phyloP scores from a whole-genome alignment of 2,113 vertebrate genomes.

The Atrichornis clamosus region DNA sequence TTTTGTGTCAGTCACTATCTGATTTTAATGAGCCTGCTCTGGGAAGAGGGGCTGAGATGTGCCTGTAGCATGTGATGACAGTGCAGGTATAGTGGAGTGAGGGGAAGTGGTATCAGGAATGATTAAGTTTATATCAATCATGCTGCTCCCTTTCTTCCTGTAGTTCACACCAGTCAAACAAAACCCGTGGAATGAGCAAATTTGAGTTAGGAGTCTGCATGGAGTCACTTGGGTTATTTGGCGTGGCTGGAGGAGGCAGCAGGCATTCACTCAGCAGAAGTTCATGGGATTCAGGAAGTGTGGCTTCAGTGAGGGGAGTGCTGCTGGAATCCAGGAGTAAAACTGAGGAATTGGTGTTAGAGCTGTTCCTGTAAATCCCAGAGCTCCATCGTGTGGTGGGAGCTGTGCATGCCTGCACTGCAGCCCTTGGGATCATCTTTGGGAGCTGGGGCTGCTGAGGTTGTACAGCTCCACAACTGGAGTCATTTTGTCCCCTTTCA shows the following conservation, averaged over 20 bases:
- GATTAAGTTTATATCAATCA: background rate
- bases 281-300: background rate
- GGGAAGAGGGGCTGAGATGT: background rate
- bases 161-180: background rate
- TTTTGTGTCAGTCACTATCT: background rate
- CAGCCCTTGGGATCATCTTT: background rate
- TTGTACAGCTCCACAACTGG: accelerated
- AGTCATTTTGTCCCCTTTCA: background rate
- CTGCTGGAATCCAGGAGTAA: background rate
- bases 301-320: background rate
- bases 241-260: background rate
- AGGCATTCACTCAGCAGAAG: background rate
- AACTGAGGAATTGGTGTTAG: background rate
- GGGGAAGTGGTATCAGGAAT: background rate
- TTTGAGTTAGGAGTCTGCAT: background rate
- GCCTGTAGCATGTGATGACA: accelerated
- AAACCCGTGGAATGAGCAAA: accelerated
- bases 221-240: background rate
- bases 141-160: background rate
- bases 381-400: background rate
- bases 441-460: background rate
- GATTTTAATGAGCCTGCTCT: background rate
- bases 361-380: background rate
- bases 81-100: background rate
- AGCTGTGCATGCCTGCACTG: background rate